These are phyloP conservation scores for Neodiprion virginianus DNA, from an alignment of 1,140 invertebrate genomes.

Conservation along the genomic window DNA sequence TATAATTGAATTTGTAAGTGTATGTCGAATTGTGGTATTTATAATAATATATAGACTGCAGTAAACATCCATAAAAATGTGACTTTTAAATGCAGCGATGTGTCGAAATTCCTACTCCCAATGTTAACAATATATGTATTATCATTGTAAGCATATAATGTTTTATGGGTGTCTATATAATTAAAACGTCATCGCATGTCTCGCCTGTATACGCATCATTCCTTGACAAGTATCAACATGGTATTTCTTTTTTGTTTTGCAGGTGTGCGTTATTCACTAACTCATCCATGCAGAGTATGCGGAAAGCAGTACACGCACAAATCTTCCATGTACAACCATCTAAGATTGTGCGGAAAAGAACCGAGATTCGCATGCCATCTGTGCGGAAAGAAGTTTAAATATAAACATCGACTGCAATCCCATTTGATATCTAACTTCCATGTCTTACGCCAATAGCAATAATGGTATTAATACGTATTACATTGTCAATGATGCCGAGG, in stretches of 20 bases:
- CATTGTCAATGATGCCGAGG: not conserved
- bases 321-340: constrained; percentile 43
- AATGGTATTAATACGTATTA: not conserved
- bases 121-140: not conserved
- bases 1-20: not conserved
- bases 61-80: not conserved
- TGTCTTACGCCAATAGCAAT: not conserved
- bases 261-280: constrained; percentile 20
- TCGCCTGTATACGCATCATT: constrained; percentile 30
- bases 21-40: constrained; percentile 9
- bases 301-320: constrained; percentile 40
- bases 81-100: not conserved
- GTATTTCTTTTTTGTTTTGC: constrained; percentile 25
- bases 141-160: not conserved
- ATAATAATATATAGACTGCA: not conserved
- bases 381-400: constrained; percentile 62
- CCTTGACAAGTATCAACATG: constrained; percentile 13
- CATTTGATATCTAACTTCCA: constrained; percentile 46
- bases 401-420: constrained; percentile 58
- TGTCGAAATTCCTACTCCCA: not conserved
- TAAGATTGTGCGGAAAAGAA: constrained; percentile 41
- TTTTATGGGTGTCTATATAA: not conserved
- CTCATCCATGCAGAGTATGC: constrained; percentile 38
- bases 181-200: not conserved
- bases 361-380: constrained; percentile 50